Evolutionary conservation across 2,113 vertebrate genomes (phyloP).

Genomic region (Suricata suricatta): DNA sequence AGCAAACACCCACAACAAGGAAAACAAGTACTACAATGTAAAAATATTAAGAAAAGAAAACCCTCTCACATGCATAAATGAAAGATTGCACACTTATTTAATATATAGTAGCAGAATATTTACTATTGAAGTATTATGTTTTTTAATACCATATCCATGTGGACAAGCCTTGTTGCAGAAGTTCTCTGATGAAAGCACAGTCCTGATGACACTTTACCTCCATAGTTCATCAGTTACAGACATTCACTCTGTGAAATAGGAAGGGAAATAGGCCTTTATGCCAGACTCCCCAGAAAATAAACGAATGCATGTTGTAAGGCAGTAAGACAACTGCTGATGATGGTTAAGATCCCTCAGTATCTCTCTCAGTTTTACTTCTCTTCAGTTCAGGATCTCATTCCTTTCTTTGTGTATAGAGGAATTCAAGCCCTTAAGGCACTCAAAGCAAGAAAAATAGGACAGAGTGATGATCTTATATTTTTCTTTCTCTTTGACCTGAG

Average conservation of each 20-base stretch:
- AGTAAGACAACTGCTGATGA: neutral
- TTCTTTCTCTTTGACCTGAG: conserved; percentile 12
- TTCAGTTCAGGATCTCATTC: neutral
- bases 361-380: neutral
- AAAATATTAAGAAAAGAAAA: too few species aligned
- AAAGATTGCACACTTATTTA: too few species aligned
- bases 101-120: too few species aligned
- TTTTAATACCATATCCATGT: neutral
- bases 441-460: neutral
- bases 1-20: too few species aligned
- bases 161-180: neutral
- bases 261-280: neutral
- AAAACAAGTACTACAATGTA: too few species aligned
- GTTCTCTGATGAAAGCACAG: neutral
- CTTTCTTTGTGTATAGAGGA: neutral
- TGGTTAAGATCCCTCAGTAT: neutral
- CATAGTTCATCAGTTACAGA: neutral
- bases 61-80: too few species aligned
- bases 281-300: neutral
- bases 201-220: neutral
- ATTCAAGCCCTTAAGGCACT: neutral
- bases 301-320: neutral
- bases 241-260: neutral
- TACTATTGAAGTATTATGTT: too few species aligned
- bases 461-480: neutral